phyloP scores from a whole-genome alignment of 2,797 vertebrate genomes.

The Melanotaenia trifasciata region DNA sequence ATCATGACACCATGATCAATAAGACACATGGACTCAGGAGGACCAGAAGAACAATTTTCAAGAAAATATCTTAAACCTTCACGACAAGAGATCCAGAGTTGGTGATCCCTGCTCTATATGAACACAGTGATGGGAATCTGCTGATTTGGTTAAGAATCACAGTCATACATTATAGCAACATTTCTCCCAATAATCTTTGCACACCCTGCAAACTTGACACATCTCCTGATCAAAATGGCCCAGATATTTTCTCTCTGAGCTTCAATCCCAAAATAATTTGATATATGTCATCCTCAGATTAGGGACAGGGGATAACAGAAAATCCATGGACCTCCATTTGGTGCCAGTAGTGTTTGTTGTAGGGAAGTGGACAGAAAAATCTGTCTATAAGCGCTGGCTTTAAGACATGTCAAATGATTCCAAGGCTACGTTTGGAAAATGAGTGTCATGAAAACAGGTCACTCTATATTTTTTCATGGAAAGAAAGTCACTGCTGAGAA shows the following conservation, averaged over 20 bases:
- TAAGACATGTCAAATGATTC: conserved; percentile 56
- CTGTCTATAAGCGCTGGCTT: conserved; percentile 56
- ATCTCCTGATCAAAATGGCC: conserved; percentile 62
- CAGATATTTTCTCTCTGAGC: conserved; percentile 69
- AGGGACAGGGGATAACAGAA: conserved; percentile 69
- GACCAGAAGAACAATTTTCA: no score
- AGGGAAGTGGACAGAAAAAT: conserved; percentile 59
- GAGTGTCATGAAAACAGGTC: conserved; percentile 36
- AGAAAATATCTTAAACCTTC: no score
- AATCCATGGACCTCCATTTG: conserved; percentile 63
- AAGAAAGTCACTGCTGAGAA: conserved; percentile 31
- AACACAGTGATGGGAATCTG: background rate
- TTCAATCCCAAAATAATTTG: conserved; percentile 74
- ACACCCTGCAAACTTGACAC: conserved; percentile 9
- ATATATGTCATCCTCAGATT: conserved; percentile 74
- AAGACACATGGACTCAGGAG: no score
- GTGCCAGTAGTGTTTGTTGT: conserved; percentile 72
- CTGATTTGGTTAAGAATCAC: background rate
- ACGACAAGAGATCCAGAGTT: no score
- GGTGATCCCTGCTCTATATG: no score
- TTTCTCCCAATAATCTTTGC: background rate
- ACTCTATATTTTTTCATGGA: conserved; percentile 2
- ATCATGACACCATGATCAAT: no score
- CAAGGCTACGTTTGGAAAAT: conserved; percentile 37
- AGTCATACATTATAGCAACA: background rate